Conservation (phyloP, 2,888 invertebrate species). For the Helleia helle region DNA sequence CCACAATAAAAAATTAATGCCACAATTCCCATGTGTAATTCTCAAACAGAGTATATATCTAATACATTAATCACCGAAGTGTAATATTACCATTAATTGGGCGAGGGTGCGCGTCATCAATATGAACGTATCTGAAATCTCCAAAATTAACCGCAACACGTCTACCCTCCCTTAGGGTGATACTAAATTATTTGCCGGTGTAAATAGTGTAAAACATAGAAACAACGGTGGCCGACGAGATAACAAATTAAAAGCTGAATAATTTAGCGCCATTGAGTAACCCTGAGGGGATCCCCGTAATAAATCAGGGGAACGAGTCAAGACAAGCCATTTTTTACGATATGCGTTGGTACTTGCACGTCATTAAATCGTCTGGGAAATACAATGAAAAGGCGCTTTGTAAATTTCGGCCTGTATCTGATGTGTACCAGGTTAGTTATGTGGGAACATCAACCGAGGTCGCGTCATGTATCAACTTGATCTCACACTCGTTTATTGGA, state of each 20-base stretch:
- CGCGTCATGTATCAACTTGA: constrained; percentile 13
- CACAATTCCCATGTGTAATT: background rate
- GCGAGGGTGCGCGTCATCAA: constrained; percentile 14
- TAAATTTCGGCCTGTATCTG: constrained; percentile 13
- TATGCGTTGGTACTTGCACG: constrained; percentile 62
- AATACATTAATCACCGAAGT: background rate
- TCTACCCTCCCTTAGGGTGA: constrained; percentile 31
- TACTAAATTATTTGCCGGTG: constrained; percentile 59
- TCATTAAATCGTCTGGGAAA: constrained; percentile 37
- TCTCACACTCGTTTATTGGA: constrained; percentile 16
- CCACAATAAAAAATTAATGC: background rate
- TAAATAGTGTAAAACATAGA: constrained; percentile 61
- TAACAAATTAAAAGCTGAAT: constrained; percentile 72
- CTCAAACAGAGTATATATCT: background rate
- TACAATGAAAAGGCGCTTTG: constrained; percentile 2
- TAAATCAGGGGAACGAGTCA: constrained; percentile 60
- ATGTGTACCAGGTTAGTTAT: constrained; percentile 32
- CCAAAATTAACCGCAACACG: constrained; percentile 33
- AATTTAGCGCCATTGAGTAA: constrained; percentile 58
- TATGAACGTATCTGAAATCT: constrained; percentile 21
- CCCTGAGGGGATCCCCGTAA: constrained; percentile 45
- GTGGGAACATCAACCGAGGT: constrained; percentile 44
- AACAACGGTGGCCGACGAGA: constrained; percentile 52
- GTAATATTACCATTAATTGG: constrained; percentile 3
- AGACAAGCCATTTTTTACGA: constrained; percentile 58